Conservation (phyloP, 2,113 vertebrate species). For the Chloroceryle aenea region DNA sequence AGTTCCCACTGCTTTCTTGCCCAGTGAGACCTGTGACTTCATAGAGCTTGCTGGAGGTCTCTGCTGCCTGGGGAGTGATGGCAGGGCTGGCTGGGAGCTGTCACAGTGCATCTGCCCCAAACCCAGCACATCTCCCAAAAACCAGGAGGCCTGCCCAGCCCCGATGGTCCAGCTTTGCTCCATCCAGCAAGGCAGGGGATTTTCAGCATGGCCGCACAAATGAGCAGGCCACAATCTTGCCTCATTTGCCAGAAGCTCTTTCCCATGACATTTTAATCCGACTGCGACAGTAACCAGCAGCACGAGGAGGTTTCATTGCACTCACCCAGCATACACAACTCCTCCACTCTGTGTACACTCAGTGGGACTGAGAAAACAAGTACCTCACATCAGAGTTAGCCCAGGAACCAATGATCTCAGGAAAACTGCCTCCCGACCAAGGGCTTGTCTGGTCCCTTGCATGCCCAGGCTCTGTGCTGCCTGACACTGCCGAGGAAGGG, state of each 20-base stretch:
- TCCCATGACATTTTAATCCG: slow-evolving; percentile 76
- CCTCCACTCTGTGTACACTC: background rate
- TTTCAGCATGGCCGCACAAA: slow-evolving; percentile 63
- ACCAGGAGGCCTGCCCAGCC: fast-evolving
- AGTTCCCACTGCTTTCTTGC: background rate
- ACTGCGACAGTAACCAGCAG: background rate
- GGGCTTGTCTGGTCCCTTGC: background rate
- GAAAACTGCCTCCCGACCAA: background rate
- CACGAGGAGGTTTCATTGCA: background rate
- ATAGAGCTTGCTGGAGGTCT: background rate
- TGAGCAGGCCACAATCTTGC: background rate
- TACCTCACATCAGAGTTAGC: background rate
- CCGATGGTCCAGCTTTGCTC: background rate
- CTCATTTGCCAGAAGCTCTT: slow-evolving; percentile 48
- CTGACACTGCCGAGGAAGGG: background rate
- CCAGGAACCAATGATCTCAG: background rate
- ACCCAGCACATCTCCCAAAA: background rate
- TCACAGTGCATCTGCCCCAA: fast-evolving
- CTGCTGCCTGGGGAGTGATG: background rate
- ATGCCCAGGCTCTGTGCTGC: background rate
- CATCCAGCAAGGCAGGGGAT: background rate
- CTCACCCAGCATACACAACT: background rate
- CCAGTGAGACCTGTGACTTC: background rate
- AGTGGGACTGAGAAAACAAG: background rate
- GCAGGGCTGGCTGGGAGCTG: background rate